Evolutionary conservation across 1,140 invertebrate species (phyloP).

Genomic region (Drosophila carrolli): DNA sequence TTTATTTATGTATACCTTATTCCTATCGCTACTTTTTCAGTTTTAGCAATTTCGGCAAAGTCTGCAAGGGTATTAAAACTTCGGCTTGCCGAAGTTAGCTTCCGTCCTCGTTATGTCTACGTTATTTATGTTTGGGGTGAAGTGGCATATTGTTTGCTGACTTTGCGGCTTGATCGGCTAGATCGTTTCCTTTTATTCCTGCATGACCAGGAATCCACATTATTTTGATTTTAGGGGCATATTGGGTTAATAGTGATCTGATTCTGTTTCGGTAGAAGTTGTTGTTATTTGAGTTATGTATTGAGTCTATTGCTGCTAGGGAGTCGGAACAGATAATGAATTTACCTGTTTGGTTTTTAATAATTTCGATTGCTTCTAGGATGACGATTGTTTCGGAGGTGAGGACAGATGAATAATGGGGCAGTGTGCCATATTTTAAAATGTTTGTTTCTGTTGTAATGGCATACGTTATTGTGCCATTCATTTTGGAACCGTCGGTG

Average conservation of each 20-base stretch:
- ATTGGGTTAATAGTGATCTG: too few species aligned
- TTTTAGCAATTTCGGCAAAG: too few species aligned
- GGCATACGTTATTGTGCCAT: too few species aligned
- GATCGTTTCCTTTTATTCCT: conserved; percentile 13
- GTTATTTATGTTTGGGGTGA: too few species aligned
- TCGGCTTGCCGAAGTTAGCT: too few species aligned
- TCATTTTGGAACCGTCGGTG: too few species aligned
- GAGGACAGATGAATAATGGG: conserved; percentile 2
- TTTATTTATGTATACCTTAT: too few species aligned
- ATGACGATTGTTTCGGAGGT: conserved; percentile 5
- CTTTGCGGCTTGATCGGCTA: conserved; percentile 14
- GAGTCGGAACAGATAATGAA: conserved; percentile 6
- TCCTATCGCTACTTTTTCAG: too few species aligned
- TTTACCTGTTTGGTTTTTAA: conserved; percentile 1
- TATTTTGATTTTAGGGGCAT: too few species aligned
- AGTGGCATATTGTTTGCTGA: background rate
- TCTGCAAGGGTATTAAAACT: too few species aligned
- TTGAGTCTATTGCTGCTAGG: conserved; percentile 7
- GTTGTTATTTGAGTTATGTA: background rate
- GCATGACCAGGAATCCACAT: conserved; percentile 14
- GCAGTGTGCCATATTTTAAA: background rate
- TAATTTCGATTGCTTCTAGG: conserved; percentile 8
- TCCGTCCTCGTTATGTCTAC: background rate
- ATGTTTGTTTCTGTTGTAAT: too few species aligned
- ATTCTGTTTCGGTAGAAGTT: too few species aligned